Percentiles rank a stretch among this genome's conserved stretches.
These are phyloP conservation scores for Tolmerus cingulatus DNA, from an alignment of 2,888 invertebrate species.

Conservation along the genomic window DNA sequence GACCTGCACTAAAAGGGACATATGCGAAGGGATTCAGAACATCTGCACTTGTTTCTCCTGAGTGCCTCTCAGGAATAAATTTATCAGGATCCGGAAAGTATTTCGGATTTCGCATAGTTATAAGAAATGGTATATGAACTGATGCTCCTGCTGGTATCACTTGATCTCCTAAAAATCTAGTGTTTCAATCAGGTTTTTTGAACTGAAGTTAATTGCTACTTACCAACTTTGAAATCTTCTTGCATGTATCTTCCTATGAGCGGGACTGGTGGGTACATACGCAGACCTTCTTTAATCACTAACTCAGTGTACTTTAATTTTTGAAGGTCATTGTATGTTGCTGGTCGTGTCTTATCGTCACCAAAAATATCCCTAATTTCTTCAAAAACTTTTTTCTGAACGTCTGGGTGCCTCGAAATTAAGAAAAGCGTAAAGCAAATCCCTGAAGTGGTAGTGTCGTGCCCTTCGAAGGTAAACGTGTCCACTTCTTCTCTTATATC, in stretches of 20 bases:
- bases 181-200: not conserved
- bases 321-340: not conserved
- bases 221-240: slow-evolving; percentile 22
- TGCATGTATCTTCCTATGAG: slow-evolving; percentile 39
- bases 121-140: slow-evolving; percentile 24
- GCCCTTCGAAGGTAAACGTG: slow-evolving; percentile 71
- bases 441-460: slow-evolving; percentile 62
- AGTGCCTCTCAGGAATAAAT: slow-evolving; percentile 59
- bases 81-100: slow-evolving; percentile 55
- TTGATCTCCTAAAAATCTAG: slow-evolving; percentile 51
- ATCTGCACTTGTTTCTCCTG: slow-evolving; percentile 62
- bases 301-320: slow-evolving; percentile 41
- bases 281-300: slow-evolving; percentile 46
- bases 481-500: slow-evolving; percentile 71
- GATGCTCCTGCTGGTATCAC: slow-evolving; percentile 55
- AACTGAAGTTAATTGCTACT: not conserved
- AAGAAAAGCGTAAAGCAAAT: slow-evolving; percentile 60
- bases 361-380: slow-evolving; percentile 59
- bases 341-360: not conserved
- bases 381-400: slow-evolving; percentile 59
- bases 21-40: slow-evolving; percentile 52
- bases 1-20: slow-evolving; percentile 61
- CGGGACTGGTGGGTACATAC: slow-evolving; percentile 44
- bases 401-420: slow-evolving; percentile 59
- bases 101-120: slow-evolving; percentile 55